phyloP scores from a whole-genome alignment of 2,113 vertebrate genomes.

The Orthonyx spaldingii region DNA sequence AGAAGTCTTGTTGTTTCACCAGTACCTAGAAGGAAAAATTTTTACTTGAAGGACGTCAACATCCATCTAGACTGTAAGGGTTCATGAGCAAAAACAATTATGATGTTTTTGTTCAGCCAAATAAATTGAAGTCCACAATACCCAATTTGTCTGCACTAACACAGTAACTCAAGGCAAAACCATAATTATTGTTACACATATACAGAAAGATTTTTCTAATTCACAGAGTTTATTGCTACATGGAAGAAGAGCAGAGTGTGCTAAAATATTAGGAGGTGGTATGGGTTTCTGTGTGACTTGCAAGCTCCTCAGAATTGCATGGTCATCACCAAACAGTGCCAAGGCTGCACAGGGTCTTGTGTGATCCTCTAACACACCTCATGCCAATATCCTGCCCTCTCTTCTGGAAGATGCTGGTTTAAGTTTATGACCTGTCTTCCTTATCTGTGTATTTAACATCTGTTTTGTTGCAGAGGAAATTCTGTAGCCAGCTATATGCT shows the following conservation, averaged over 20 bases:
- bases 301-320: neutral
- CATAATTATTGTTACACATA: fast-evolving
- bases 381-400: neutral
- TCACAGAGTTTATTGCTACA: neutral
- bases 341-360: neutral
- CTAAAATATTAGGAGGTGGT: neutral
- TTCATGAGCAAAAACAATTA: neutral
- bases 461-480: neutral
- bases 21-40: neutral
- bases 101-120: neutral
- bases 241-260: neutral
- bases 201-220: neutral
- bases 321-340: neutral
- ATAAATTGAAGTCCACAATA: neutral
- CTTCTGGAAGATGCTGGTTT: neutral
- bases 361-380: neutral
- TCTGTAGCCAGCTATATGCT: neutral
- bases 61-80: neutral
- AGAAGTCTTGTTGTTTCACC: neutral
- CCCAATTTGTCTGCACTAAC: neutral
- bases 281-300: neutral
- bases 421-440: neutral
- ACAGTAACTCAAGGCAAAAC: neutral
- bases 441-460: neutral
- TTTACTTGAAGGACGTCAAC: neutral